Evolutionary conservation across 2,888 invertebrate species (phyloP).

Genomic region (Alloscopus bannaensis): DNA sequence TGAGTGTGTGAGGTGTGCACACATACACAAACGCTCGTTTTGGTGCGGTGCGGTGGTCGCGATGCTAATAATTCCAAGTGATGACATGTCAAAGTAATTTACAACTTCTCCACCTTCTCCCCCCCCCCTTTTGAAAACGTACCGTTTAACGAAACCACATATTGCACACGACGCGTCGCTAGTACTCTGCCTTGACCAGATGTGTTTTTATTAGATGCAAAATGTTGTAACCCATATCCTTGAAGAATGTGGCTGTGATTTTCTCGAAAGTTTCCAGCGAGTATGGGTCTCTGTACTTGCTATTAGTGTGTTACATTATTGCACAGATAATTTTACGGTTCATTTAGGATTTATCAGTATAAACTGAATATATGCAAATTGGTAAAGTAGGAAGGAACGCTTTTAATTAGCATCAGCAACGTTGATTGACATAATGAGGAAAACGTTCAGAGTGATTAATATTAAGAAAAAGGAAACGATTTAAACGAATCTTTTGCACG

Average conservation of each 20-base stretch:
- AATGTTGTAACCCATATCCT: too few relatives aligned
- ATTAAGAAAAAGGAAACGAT: background rate
- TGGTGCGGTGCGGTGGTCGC: slow-evolving; percentile 7
- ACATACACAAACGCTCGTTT: background rate
- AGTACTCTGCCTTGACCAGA: background rate
- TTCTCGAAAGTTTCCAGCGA: too few relatives aligned
- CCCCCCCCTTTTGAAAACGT: slow-evolving; percentile 43
- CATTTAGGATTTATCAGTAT: slow-evolving; percentile 38
- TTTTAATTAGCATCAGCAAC: background rate
- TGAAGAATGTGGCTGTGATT: too few relatives aligned
- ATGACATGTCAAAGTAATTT: slow-evolving; percentile 64
- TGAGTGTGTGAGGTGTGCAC: background rate
- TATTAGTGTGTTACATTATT: too few relatives aligned
- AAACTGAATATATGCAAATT: slow-evolving; percentile 26
- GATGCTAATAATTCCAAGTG: slow-evolving; percentile 38
- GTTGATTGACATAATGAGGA: background rate
- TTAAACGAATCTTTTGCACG: too few relatives aligned
- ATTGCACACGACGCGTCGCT: background rate
- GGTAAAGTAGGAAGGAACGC: background rate
- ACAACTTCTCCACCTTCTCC: slow-evolving; percentile 48
- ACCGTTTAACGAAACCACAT: slow-evolving; percentile 48
- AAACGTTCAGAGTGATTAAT: background rate
- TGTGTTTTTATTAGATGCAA: too few relatives aligned
- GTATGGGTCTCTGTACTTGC: too few relatives aligned
- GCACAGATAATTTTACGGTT: slow-evolving; percentile 36